phyloP scores from a whole-genome alignment of 2,113 vertebrate species.

The Arizona elegans region DNA sequence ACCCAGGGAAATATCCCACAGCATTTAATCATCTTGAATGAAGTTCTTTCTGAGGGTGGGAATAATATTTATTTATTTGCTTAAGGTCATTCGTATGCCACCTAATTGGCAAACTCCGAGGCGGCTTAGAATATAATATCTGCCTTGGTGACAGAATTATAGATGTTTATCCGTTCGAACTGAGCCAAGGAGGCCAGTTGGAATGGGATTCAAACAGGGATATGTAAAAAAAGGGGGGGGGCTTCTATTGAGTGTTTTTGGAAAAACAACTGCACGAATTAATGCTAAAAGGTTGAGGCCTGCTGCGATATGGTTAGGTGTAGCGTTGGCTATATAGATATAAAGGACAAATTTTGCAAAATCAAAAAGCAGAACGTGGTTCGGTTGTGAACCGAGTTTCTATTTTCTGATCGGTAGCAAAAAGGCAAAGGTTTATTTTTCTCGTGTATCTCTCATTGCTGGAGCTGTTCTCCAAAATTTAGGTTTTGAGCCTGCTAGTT shows the following conservation, averaged over 20 bases:
- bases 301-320: not conserved
- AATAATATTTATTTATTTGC: not conserved
- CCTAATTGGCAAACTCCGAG: not conserved
- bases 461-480: not conserved
- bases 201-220: not conserved
- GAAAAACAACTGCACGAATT: not conserved
- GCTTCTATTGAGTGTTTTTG: not conserved
- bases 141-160: not conserved
- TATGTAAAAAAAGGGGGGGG: not conserved
- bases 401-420: no score
- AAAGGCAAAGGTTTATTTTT: not conserved
- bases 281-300: not conserved
- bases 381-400: not conserved
- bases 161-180: not conserved
- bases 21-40: not conserved
- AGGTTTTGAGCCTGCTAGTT: not conserved
- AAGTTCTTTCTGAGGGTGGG: not conserved
- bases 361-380: not conserved
- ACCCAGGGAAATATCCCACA: not conserved
- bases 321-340: not conserved
- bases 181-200: not conserved
- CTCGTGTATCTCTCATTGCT: not conserved
- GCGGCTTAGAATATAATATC: not conserved
- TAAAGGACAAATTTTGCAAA: not conserved
- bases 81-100: not conserved